Conservation (phyloP, 2,888 invertebrate genomes). For the Mimumesa dahlbomi region DNA sequence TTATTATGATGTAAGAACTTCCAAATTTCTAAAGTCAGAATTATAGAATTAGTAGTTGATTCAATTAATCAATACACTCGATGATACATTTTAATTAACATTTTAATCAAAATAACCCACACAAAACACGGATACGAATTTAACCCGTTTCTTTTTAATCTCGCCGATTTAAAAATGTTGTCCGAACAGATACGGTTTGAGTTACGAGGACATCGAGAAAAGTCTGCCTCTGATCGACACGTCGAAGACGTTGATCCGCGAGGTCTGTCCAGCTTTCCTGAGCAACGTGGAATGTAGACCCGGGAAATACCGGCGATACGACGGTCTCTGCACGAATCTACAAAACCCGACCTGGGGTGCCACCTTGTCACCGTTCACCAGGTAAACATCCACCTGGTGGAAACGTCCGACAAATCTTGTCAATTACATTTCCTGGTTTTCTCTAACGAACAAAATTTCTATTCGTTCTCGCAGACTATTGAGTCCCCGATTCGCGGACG, state of each 20-base stretch:
- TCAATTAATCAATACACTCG: no score
- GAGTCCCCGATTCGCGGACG: slow-evolving; percentile 89
- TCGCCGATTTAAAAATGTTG: no score
- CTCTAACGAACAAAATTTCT: not conserved
- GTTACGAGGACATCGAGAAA: slow-evolving; percentile 93
- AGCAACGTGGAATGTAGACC: slow-evolving; percentile 93
- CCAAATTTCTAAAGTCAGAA: no score
- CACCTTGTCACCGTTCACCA: slow-evolving; percentile 91
- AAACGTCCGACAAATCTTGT: not conserved
- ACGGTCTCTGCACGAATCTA: slow-evolving; percentile 94
- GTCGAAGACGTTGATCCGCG: slow-evolving; percentile 91
- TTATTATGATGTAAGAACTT: no score
- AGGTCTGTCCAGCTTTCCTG: slow-evolving; percentile 93
- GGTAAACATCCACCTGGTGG: slow-evolving; percentile 80
- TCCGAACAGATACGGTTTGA: slow-evolving; percentile 87
- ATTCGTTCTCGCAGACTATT: slow-evolving; percentile 37
- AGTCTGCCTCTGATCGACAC: slow-evolving; percentile 93
- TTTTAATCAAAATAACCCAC: no score
- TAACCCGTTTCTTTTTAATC: no score
- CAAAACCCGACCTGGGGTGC: slow-evolving; percentile 95
- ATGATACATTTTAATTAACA: no score
- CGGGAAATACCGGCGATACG: slow-evolving; percentile 92
- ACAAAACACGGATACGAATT: no score
- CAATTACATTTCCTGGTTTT: not conserved
- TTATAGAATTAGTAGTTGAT: no score